Base-by-base conservation (phyloP, 2,888 invertebrate species). In the Dynastes hyllus region DNA sequence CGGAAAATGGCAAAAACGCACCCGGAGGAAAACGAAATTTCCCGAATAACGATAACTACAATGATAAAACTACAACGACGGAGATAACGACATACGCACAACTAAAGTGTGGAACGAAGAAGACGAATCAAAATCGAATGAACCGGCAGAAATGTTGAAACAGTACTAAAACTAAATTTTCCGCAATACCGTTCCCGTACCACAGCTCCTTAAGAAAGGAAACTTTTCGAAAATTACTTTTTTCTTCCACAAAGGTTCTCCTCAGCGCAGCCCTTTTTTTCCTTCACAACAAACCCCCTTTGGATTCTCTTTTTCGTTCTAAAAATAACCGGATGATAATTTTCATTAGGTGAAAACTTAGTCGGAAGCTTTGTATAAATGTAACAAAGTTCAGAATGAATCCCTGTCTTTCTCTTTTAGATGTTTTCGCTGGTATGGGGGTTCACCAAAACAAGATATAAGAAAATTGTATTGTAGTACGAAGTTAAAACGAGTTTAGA, bases 391-490 rank as follows among this genome's bases (percentile, higher is more conserved):
- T 85, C 79, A 73, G 81, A 83, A 83, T 83, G 83, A 82, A 83
- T 82, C 82, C 82, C 81, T 81, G n/a, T 27, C 40, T 73, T 37
- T 73, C 58, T 45, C 45, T 29, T 63, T 32, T 50, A 22, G 16
- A 45, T 27, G 67, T 22, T 45, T 67, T 67, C 37, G 55, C n/a
- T 66, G 32, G 66, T 32, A 61, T 40, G 40, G 58, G 6, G 55
- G 77, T 66, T 77, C 81, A 80, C 81, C 83, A 83, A 83, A 83
- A 85, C 84, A 84, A 85, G 83, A 83, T 85, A 85, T 83, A 84
- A 84, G 84, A 85, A 85, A 85, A 85, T 85, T 85, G 83, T 84
- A 84, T 85, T 85, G 84, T 83, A 83, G 82, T 82, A 73, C 16
- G 81, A 84, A 84, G 82, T 78, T 78, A 71, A 71, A 71, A 71